Conservation (phyloP, 2,113 vertebrate species). For the Corynorhinus townsendii region DNA sequence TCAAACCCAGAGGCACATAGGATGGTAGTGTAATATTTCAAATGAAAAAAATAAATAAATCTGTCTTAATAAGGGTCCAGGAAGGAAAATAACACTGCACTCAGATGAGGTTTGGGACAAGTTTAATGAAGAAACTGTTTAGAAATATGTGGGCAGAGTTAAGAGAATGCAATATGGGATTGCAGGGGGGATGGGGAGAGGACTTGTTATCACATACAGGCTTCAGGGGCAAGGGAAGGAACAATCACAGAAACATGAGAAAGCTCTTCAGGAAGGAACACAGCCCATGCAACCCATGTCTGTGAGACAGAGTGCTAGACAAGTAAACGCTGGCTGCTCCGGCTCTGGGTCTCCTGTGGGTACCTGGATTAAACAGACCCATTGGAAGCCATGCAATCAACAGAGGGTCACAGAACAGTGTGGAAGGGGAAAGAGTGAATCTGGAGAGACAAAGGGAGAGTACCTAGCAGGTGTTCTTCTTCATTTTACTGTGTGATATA, state of each 20-base stretch:
- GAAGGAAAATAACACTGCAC: not conserved
- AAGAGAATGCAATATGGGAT: not conserved
- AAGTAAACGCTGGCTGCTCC: not conserved
- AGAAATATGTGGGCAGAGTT: not conserved
- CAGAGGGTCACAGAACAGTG: too few relatives aligned
- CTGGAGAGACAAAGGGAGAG: not conserved
- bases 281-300: fast-evolving
- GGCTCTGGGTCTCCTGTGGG: too few relatives aligned
- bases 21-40: not conserved
- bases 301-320: fast-evolving
- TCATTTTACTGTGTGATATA: not conserved
- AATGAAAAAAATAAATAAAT: not conserved
- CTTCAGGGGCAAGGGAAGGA: not conserved
- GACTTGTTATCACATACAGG: not conserved
- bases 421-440: not conserved
- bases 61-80: not conserved
- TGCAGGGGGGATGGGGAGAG: not conserved
- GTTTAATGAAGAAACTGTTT: not conserved
- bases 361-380: not conserved
- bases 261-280: not conserved
- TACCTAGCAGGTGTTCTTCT: not conserved
- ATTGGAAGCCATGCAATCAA: not conserved
- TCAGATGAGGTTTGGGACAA: not conserved
- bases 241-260: not conserved
- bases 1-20: not conserved